Evolutionary conservation across 2,113 vertebrate genomes (phyloP), one percentile per base, ranked within the genome.

Genomic region (Uropsilus gracilis): DNA sequence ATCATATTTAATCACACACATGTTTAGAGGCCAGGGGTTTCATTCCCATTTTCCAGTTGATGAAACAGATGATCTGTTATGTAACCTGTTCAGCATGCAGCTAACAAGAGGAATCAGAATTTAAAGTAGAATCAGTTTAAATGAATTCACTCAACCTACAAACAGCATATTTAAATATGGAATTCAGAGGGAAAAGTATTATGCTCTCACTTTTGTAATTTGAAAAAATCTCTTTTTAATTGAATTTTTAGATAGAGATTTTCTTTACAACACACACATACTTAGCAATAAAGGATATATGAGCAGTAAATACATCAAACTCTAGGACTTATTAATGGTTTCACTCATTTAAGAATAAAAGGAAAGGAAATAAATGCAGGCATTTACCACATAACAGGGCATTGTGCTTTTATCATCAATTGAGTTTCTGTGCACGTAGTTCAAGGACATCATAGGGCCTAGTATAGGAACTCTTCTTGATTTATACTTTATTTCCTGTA

Each of bases 401-500:
- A 78, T 61, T 95, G 48, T 86, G 50, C 55, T 92, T 95, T 90
- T 73, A 14, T 24, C 28, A 61, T 72, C 63, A 86, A 48, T 50
- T 86, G 37, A 90, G 22, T 94, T 89, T 96, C 93, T n/a, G 1
- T 26, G 17, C 91, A 95, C 3, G 0, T 92, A 92, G n/a, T 86
- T 94, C 82, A 94, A 88, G 46, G 69, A 75, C 78, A 96, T 44
- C 48, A 39, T 42, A 48, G 39, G 24, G 66, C 44, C 73, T 75
- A 77, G 83, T 63, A 75, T 1, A 86, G 32, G 86, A 46, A 73
- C 50, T 9, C 17, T 44, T 93, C 50, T 80, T 89, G 78, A 89
- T 83, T 89, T 86, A 83, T 64, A 86, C 18, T 95, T 90, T 88
- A 89, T 76, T 95, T 96, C 68, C 78, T 89, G 11, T 75, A 94